phyloP scores from a whole-genome alignment of 2,113 vertebrate genomes.

The Mesocricetus auratus region DNA sequence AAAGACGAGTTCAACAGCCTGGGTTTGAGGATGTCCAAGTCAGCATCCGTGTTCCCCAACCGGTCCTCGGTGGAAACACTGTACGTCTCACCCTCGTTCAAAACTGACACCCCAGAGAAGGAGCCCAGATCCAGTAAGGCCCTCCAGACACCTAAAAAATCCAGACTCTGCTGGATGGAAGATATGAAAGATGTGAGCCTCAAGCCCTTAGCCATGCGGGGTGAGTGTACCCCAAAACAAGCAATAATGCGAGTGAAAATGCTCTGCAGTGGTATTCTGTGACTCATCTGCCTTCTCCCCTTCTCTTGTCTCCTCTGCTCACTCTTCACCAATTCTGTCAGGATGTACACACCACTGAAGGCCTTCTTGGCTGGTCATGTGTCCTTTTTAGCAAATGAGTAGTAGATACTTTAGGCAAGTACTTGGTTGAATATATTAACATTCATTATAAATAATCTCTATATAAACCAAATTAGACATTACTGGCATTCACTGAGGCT shows the following conservation, averaged over 20 bases:
- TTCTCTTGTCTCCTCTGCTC: background rate
- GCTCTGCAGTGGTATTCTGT: background rate
- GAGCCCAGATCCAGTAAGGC: background rate
- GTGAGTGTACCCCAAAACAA: constrained; percentile 49
- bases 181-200: background rate
- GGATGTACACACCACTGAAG: background rate
- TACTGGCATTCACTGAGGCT: constrained; percentile 63
- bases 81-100: constrained; percentile 65
- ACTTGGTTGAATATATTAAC: background rate
- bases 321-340: background rate
- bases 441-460: constrained; percentile 59
- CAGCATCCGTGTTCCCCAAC: constrained; percentile 8
- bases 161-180: background rate
- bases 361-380: background rate
- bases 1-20: constrained; percentile 49
- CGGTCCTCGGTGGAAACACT: constrained; percentile 69
- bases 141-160: background rate
- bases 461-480: constrained; percentile 42
- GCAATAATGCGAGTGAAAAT: no score
- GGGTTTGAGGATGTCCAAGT: constrained; percentile 44
- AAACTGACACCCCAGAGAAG: constrained; percentile 30
- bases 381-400: constrained; percentile 13
- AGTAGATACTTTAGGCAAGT: background rate
- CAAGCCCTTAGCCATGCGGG: constrained; percentile 32
- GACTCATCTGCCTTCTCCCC: background rate